Evolutionary conservation across 1,140 invertebrate species (phyloP).

Genomic region (Brachionus asplanchnoidis): DNA sequence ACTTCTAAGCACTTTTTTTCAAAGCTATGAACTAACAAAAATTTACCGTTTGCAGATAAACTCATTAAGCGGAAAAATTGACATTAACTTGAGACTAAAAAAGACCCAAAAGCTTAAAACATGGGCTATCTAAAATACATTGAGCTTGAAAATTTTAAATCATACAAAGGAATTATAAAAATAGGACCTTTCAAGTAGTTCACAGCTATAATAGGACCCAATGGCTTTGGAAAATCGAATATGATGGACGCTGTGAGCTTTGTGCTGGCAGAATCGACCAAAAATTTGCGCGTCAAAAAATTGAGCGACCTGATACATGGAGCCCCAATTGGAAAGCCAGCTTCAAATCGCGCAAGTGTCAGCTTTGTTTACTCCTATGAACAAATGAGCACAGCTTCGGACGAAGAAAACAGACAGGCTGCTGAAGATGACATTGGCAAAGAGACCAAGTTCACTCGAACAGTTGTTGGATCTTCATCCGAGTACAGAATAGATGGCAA

Average conservation of each 20-base stretch:
- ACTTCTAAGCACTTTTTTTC: neutral
- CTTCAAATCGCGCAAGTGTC: too few relatives aligned
- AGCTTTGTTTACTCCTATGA: conserved; percentile 95
- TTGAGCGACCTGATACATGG: too few relatives aligned
- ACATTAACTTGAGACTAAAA: too few relatives aligned
- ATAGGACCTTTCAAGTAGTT: too few relatives aligned
- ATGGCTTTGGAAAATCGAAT: too few relatives aligned
- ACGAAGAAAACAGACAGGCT: conserved; percentile 62
- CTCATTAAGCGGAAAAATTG: neutral
- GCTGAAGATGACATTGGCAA: conserved; percentile 67
- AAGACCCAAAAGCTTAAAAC: too few relatives aligned
- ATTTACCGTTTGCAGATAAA: neutral
- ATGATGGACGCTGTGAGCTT: too few relatives aligned
- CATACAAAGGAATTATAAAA: too few relatives aligned
- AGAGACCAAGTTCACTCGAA: conserved; percentile 81
- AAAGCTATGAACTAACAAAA: neutral
- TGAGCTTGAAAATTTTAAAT: conserved; percentile 85
- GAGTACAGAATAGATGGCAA: conserved; percentile 89
- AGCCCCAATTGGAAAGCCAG: too few relatives aligned
- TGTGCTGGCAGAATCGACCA: too few relatives aligned
- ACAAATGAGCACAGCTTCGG: conserved; percentile 72
- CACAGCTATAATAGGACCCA: too few relatives aligned
- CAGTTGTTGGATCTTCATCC: conserved; percentile 83
- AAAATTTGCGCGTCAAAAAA: too few relatives aligned
- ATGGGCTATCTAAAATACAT: conserved; percentile 37